A percentile compares a stretch with the other conserved stretches of the same genome.
Evolutionary conservation across 1,140 invertebrate genomes (phyloP).

Genomic region (Hycleus cichorii): DNA sequence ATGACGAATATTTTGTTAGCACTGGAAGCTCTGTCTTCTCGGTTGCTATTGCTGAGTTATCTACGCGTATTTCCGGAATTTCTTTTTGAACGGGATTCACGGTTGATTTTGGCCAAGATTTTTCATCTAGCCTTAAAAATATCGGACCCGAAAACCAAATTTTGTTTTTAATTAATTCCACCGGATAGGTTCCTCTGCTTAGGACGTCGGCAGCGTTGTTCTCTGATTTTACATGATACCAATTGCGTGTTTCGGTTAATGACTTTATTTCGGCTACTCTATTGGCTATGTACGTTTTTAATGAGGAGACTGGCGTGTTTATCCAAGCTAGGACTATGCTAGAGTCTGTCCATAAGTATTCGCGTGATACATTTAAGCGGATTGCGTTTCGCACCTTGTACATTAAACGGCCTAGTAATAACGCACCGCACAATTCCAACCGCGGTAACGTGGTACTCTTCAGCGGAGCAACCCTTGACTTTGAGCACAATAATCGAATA

Average conservation of each 20-base stretch:
- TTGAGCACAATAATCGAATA: conserved; percentile 30
- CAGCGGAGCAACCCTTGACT: conserved; percentile 33
- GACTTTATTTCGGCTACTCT: conserved; percentile 36
- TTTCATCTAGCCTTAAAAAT: neutral
- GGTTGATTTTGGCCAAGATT: neutral
- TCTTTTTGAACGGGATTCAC: no score
- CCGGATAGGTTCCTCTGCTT: conserved; percentile 22
- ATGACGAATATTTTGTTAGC: no score
- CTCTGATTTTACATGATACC: conserved; percentile 38
- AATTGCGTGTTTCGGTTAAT: conserved; percentile 27
- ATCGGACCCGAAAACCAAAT: conserved; percentile 35
- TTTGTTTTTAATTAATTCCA: conserved; percentile 19
- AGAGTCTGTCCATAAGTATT: conserved; percentile 41
- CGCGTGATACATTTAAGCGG: conserved; percentile 20
- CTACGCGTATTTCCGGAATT: no score
- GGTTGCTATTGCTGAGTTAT: no score
- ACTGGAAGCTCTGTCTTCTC: no score
- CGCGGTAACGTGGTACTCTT: conserved; percentile 23
- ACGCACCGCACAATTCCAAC: conserved; percentile 32
- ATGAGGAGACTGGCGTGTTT: conserved; percentile 25
- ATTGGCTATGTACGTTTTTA: conserved; percentile 40
- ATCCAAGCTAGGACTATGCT: conserved; percentile 41
- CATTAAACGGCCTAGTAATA: conserved; percentile 28
- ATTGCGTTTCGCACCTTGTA: conserved; percentile 20
- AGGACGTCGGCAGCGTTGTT: conserved; percentile 43